Conservation (phyloP, 2,113 vertebrate species). For the Prinia subflava region DNA sequence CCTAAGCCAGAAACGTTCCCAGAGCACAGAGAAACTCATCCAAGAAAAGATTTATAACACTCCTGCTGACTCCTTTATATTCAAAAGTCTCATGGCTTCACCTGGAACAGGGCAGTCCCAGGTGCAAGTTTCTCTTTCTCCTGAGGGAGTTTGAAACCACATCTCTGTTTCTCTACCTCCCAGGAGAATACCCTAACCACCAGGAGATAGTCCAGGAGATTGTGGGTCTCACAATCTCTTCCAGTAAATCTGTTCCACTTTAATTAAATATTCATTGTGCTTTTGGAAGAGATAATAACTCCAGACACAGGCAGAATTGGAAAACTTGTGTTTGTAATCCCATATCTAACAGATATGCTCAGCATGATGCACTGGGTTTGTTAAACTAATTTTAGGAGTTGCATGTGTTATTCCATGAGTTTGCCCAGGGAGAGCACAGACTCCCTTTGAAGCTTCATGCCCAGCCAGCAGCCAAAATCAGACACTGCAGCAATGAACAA, state of each 20-base stretch:
- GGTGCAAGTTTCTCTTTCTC: conserved; percentile 47
- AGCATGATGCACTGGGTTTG: not conserved
- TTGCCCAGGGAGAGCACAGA: not conserved
- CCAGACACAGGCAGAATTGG: not conserved
- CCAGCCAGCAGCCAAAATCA: not conserved
- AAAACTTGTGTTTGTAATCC: not conserved
- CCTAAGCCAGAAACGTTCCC: conserved; percentile 18
- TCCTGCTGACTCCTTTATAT: not conserved
- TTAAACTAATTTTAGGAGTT: not conserved
- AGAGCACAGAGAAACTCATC: not conserved
- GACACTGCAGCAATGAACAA: not conserved
- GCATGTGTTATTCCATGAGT: not conserved
- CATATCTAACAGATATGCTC: not conserved
- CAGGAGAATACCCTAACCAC: conserved; percentile 56
- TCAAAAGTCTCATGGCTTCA: conserved; percentile 30
- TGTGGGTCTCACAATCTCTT: conserved; percentile 32
- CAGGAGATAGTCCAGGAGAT: conserved; percentile 37
- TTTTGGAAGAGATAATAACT: not conserved
- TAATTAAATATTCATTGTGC: conserved; percentile 55
- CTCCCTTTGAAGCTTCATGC: not conserved
- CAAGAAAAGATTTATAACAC: conserved; percentile 47
- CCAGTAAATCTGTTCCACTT: conserved; percentile 14
- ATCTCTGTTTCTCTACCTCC: conserved; percentile 48
- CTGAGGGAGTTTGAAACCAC: conserved; percentile 46
- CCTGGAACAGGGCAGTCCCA: conserved; percentile 14